phyloP scores from a whole-genome alignment of 2,888 invertebrate species.

The Pegoplata infirma region DNA sequence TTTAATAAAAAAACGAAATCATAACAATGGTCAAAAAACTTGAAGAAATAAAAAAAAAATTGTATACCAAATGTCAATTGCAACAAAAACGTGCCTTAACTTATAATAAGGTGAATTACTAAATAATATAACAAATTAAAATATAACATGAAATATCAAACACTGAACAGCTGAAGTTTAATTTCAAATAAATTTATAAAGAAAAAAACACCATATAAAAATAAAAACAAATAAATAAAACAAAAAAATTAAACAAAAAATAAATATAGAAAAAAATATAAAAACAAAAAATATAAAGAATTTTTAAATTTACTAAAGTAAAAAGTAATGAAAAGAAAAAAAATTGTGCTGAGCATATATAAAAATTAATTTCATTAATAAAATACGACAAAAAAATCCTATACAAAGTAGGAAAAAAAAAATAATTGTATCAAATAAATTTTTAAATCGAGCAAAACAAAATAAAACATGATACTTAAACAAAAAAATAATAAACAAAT shows the following conservation, averaged over 20 bases:
- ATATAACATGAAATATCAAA: slow-evolving; percentile 12
- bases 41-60: too few relatives aligned
- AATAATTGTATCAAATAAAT: neutral
- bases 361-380: slow-evolving; percentile 40
- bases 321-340: slow-evolving; percentile 1
- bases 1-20: slow-evolving; percentile 25
- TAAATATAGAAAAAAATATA: neutral
- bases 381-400: slow-evolving; percentile 6
- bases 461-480: neutral
- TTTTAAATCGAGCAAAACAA: neutral
- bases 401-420: neutral
- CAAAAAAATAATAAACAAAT: neutral
- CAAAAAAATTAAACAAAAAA: too few relatives aligned
- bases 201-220: too few relatives aligned
- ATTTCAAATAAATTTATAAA: neutral
- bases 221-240: neutral
- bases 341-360: slow-evolving; percentile 44
- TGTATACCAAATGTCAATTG: slow-evolving; percentile 55
- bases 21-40: slow-evolving; percentile 33
- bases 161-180: slow-evolving; percentile 2
- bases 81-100: slow-evolving; percentile 59
- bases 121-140: slow-evolving; percentile 9
- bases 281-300: slow-evolving; percentile 3
- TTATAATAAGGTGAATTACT: slow-evolving; percentile 38
- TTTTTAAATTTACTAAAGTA: neutral